phyloP scores from a whole-genome alignment of 1,140 invertebrate species.

The Bombus confusus region DNA sequence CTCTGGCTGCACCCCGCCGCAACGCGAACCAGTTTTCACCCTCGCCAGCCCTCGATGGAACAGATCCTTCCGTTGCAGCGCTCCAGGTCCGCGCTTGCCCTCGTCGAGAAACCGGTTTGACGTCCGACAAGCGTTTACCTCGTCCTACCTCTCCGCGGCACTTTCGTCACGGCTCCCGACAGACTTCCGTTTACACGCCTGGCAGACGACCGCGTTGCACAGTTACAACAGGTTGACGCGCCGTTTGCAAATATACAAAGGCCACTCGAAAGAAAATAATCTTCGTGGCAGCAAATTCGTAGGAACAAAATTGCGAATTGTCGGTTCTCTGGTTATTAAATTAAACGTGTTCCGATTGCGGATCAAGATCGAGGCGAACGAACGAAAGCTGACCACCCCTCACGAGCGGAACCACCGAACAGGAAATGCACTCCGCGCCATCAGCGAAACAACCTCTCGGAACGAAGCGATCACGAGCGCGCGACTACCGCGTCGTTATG shows the following conservation, averaged over 20 bases:
- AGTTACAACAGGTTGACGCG: constrained; percentile 23
- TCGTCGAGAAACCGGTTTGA: neutral
- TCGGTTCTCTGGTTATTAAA: no score
- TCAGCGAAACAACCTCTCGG: neutral
- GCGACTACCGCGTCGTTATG: neutral
- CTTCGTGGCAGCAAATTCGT: neutral
- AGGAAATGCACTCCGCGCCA: constrained; percentile 15
- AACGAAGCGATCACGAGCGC: constrained; percentile 37
- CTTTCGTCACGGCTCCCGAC: neutral
- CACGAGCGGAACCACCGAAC: neutral
- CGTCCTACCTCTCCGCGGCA: no score
- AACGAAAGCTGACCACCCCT: neutral
- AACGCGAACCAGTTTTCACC: neutral
- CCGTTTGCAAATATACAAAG: no score
- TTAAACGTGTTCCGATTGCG: no score
- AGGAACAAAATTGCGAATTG: neutral
- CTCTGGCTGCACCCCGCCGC: neutral
- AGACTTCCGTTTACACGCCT: neutral
- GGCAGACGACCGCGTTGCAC: neutral
- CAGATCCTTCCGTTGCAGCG: no score
- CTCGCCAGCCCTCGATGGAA: neutral
- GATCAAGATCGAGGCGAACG: neutral
- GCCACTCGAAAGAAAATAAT: no score
- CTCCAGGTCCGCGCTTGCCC: no score
- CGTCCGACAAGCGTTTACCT: neutral